Evolutionary conservation across 2,113 vertebrate genomes (phyloP), one percentile per base, ranked within the genome.

Genomic region (Pterocles burchelli): DNA sequence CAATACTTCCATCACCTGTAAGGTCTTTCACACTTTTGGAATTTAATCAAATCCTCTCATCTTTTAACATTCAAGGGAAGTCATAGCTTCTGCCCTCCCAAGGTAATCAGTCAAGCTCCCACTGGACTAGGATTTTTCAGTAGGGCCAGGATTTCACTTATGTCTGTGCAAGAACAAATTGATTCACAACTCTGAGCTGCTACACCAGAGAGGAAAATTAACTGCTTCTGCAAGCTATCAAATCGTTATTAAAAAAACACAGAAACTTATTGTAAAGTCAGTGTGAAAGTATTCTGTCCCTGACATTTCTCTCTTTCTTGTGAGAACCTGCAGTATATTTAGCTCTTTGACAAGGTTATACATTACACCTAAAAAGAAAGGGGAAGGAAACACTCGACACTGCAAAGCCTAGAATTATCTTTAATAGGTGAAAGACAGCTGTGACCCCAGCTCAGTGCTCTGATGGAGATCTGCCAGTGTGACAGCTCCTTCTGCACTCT

Each of bases 301-400:
- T 95, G 96, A 92, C 95, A 93, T 46, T 71, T 95, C 85, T 68
- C 85, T 66, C 57, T 97, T 96, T 96, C 93, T 95, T 95, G 96
- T 95, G 81, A 93, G 63, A 97, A 90, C 67, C 95, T 85, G 72
- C 79, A 91, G 65, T 93, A 84, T 94, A 81, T 90, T 91, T 93
- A 97, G 93, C 88, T 96, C 85, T 73, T 94, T 96, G 90, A 95
- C 90, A 97, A 97, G 96, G 90, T 97, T 97, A 96, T 85, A 80
- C 80, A 71, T 97, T 97, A 96, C 84, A 93, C 89, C 96, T 94
- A 77, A 84, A 95, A 94, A 87, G 85, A 94, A 96, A 61, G 85
- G 83, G 85, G 88, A 91, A 96, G 68, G 88, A 79, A 95, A 88
- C 91, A 73, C 74, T 77, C 71, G 79, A 82, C 94, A 78, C 72